Conservation (phyloP, 92 coral and sea anemone genomes). For the Bergia puertoricense region DNA sequence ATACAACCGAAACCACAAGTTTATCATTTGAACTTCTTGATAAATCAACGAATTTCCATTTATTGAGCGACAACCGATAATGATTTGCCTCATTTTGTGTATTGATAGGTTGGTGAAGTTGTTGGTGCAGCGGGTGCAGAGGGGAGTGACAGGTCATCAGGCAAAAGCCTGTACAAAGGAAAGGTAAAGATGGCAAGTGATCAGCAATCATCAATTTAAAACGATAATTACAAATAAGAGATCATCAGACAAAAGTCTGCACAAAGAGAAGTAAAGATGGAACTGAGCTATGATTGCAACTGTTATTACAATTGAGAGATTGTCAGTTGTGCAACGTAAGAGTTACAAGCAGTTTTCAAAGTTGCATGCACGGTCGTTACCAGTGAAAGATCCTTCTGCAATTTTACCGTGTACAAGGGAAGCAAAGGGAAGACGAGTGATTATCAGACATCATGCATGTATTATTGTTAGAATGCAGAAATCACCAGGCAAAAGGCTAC, state of each 20-base stretch:
- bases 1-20: not conserved
- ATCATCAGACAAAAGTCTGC: too few relatives aligned
- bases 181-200: slow-evolving; percentile 58
- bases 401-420: too few relatives aligned
- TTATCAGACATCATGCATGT: too few relatives aligned
- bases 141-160: slow-evolving; percentile 68
- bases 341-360: not conserved
- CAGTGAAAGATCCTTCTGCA: too few relatives aligned
- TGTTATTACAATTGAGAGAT: too few relatives aligned
- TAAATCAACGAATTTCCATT: not conserved
- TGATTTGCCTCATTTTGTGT: not conserved
- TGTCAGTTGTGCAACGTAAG: too few relatives aligned
- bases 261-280: too few relatives aligned
- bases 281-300: too few relatives aligned
- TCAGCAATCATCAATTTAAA: not conserved
- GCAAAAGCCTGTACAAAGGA: slow-evolving; percentile 85
- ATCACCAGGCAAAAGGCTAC: too few relatives aligned
- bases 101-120: slow-evolving; percentile 87
- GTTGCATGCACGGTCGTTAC: not conserved
- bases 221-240: too few relatives aligned
- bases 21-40: not conserved
- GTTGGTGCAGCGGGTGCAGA: slow-evolving; percentile 94
- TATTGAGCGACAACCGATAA: not conserved
- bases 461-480: too few relatives aligned
- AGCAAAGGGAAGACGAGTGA: too few relatives aligned